Conservation (phyloP, 2,113 vertebrate genomes). For the Oryctolagus cuniculus region mOryCun1.1 NC_091438.1:104463501-104464000, state of each 20-base stretch:
- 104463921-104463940: constrained; percentile 39
- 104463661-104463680: neutral
- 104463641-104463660: neutral
- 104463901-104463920: neutral
- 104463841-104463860: neutral
- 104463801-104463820: neutral
- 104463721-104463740: neutral
- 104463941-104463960: neutral
- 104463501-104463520: constrained; percentile 47
- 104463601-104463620: neutral
- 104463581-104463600: neutral
- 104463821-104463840: neutral
- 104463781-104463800: neutral
- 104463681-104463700: neutral
- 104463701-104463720: neutral
- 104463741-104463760: neutral
- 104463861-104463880: neutral
- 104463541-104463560: constrained; percentile 58
- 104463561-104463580: neutral
- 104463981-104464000: neutral
- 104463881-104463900: constrained; percentile 4
- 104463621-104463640: neutral
- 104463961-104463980: constrained; percentile 5
- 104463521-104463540: neutral
- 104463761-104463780: neutral